Evolutionary conservation across 2,888 invertebrate genomes (phyloP), one percentile per base, ranked within the genome.

Genomic region (Drosophila tripunctata): DNA sequence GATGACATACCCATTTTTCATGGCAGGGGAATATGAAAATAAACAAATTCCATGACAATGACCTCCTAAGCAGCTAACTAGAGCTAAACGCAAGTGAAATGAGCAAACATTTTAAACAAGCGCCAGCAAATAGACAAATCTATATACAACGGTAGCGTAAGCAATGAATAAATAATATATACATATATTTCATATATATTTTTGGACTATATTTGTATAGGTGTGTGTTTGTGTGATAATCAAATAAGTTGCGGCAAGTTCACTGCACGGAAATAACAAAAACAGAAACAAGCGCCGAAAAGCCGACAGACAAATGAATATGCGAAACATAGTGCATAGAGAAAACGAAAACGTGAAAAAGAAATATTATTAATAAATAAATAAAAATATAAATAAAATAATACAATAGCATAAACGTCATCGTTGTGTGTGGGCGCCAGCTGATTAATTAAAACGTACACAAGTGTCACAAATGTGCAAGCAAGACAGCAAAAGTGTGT

Each of bases 31-130:
- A 19, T 66, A 54, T 60, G 17, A 62, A 68, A 79, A 75, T 69
- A 79, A 80, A 77, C 75, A 74, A 62, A 77, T 70, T 73, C 67
- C 75, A 65, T 82, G 81, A 82, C 81, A 82, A 82, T 82, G 83
- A 82, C 81, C 80, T 74, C 64, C 73, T 67, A 67, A 47, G 41
- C 65, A 75, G 72, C 74, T 70, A 74, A 66, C 71, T 73, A 67
- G 63, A 76, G 67, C 44, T 51, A 57, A 43, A 54, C 54, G 47
- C 55, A 15, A 68, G 54, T 48, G 2, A 69, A 73, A 56, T 56
- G 63, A 67, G 65, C 80, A 83, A 81, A 80, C 73, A 75, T 64
- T 81, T 75, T 40, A 57, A 55, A 56, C 54, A 45, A 58, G 17
- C 17, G 22, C n/a, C 55, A 27, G 24, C 24, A 67, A 55, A 61